Evolutionary conservation across 53 echinoderm and acorn worm species (phyloP).

Genomic region (Echinarachnius parma): DNA sequence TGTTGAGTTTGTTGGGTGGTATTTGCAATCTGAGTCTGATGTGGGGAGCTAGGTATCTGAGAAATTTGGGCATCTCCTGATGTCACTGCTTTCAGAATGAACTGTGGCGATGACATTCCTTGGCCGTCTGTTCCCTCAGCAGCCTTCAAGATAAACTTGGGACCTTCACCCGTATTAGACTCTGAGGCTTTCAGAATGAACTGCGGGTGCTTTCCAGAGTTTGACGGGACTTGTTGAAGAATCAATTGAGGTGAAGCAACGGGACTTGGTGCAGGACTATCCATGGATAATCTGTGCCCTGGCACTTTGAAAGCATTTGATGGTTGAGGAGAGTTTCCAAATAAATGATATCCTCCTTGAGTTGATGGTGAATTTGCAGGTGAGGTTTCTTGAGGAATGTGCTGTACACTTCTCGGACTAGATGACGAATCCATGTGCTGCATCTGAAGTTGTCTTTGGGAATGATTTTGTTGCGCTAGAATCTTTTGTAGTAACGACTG

Average conservation of each 20-base stretch:
- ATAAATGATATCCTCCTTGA: neutral
- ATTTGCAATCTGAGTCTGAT: no score
- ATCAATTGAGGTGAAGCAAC: slow-evolving; percentile 19
- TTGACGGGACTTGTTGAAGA: slow-evolving; percentile 23
- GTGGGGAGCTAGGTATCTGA: neutral
- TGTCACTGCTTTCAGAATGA: slow-evolving; percentile 35
- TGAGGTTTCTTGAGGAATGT: no score
- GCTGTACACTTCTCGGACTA: no score
- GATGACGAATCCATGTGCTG: no score
- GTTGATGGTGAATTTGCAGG: neutral
- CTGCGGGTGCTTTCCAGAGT: slow-evolving; percentile 15
- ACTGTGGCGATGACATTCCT: slow-evolving; percentile 30
- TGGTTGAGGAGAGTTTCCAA: neutral
- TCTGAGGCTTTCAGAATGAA: slow-evolving; percentile 46
- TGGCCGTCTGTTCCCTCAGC: slow-evolving; percentile 17
- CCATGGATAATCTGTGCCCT: neutral
- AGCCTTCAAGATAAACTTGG: slow-evolving; percentile 33
- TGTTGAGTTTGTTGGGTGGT: no score
- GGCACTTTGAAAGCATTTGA: slow-evolving; percentile 26
- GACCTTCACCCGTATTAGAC: slow-evolving; percentile 20
- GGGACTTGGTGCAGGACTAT: neutral
- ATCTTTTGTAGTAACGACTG: neutral
- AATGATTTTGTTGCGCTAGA: slow-evolving; percentile 25
- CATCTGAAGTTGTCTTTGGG: slow-evolving; percentile 1
- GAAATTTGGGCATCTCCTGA: slow-evolving; percentile 17